phyloP scores from a whole-genome alignment of 1,140 invertebrate genomes.

The Chrysoperla carnea region DNA sequence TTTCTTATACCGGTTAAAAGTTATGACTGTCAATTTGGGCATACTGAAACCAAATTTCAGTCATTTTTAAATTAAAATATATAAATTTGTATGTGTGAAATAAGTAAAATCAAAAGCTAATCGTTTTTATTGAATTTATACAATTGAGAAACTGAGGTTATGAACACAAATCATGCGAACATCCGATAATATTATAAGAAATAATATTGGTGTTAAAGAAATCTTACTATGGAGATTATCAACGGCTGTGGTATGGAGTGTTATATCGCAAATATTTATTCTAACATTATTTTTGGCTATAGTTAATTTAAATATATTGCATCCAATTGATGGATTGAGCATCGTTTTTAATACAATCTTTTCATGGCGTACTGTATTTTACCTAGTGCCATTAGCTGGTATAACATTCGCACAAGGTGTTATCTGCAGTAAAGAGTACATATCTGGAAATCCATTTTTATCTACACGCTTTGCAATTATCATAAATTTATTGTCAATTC shows the following conservation, averaged over 20 bases:
- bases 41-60: too few species aligned
- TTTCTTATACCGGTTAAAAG: too few species aligned
- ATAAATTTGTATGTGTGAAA: too few species aligned
- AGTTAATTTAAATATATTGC: slow-evolving; percentile 29
- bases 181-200: neutral
- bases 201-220: slow-evolving; percentile 19
- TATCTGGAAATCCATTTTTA: slow-evolving; percentile 27
- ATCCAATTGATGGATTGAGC: slow-evolving; percentile 29
- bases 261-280: slow-evolving; percentile 28
- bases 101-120: too few species aligned
- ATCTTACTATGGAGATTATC: slow-evolving; percentile 26
- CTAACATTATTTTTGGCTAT: slow-evolving; percentile 30
- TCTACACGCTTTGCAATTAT: slow-evolving; percentile 42
- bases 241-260: slow-evolving; percentile 25
- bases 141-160: too few species aligned
- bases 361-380: slow-evolving; percentile 32
- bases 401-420: slow-evolving; percentile 36
- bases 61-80: too few species aligned
- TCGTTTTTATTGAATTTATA: too few species aligned
- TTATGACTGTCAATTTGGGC: too few species aligned
- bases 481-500: slow-evolving; percentile 33
- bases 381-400: slow-evolving; percentile 28
- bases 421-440: slow-evolving; percentile 35
- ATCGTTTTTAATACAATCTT: slow-evolving; percentile 26
- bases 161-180: too few species aligned